Conservation (phyloP, 2,888 invertebrate species). For the Zootermopsis nevadensis region DNA sequence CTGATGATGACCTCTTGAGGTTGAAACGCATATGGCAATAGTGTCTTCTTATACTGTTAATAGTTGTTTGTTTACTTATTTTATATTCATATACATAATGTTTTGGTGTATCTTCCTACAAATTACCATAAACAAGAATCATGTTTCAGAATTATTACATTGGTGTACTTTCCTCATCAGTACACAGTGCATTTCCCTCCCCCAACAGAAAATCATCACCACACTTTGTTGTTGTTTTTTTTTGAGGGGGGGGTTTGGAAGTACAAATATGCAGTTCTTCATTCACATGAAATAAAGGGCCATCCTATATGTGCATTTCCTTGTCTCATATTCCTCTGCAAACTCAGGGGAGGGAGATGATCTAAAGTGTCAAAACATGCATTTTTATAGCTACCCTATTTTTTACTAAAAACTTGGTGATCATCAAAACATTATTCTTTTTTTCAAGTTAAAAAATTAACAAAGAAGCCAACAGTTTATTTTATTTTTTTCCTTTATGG, state of each 20-base stretch:
- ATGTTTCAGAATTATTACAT: constrained; percentile 8
- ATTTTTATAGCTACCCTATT: constrained; percentile 37
- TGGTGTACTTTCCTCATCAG: constrained; percentile 18
- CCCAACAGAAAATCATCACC: background rate
- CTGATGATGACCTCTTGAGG: too few species aligned
- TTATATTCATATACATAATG: background rate
- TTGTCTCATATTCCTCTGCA: constrained; percentile 12
- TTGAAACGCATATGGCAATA: too few species aligned
- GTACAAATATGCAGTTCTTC: constrained; percentile 5
- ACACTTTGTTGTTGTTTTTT: constrained; percentile 7
- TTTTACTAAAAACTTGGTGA: constrained; percentile 40
- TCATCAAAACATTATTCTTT: constrained; percentile 39
- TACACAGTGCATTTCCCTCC: constrained; percentile 39
- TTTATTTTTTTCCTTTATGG: background rate
- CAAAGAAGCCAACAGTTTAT: constrained; percentile 41
- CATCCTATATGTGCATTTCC: background rate
- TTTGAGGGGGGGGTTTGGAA: background rate
- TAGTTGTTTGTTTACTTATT: too few species aligned
- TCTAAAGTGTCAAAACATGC: constrained; percentile 40
- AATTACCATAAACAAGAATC: background rate
- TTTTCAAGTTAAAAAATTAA: constrained; percentile 42
- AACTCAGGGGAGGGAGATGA: constrained; percentile 37
- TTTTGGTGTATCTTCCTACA: constrained; percentile 25
- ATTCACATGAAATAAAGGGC: background rate
- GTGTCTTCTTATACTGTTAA: too few species aligned